Evolutionary conservation across 2,113 vertebrate genomes (phyloP).

Genomic region (Lichenostomus cassidix): DNA sequence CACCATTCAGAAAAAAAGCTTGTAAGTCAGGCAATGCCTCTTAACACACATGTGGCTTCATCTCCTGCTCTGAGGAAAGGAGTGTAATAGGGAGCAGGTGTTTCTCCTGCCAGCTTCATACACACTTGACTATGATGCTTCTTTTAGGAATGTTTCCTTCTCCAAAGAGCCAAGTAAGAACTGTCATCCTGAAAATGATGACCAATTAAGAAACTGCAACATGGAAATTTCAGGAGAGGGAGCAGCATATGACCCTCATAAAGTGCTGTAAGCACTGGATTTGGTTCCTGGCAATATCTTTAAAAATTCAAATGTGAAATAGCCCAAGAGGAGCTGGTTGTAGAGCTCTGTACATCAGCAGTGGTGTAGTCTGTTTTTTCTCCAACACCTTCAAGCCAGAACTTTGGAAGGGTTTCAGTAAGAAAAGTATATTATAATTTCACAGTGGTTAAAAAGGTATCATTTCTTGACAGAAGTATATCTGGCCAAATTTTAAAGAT

Average conservation of each 20-base stretch:
- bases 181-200: neutral
- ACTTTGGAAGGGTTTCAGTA: neutral
- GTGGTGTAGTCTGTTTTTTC: neutral
- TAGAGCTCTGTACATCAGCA: neutral
- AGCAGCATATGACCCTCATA: neutral
- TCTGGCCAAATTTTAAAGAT: neutral
- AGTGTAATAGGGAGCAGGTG: neutral
- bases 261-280: neutral
- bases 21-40: neutral
- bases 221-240: neutral
- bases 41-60: neutral
- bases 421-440: neutral
- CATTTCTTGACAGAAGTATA: neutral
- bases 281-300: neutral
- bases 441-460: neutral
- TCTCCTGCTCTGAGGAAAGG: neutral
- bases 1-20: neutral
- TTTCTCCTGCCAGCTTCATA: neutral
- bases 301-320: neutral
- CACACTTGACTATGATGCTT: neutral
- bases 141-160: neutral
- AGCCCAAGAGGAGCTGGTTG: neutral
- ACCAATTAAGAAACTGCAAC: neutral
- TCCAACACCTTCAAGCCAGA: neutral
- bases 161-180: neutral